These are phyloP conservation scores for Perdita meconis DNA, from an alignment of 2,888 invertebrate species.

Conservation along the genomic window DNA sequence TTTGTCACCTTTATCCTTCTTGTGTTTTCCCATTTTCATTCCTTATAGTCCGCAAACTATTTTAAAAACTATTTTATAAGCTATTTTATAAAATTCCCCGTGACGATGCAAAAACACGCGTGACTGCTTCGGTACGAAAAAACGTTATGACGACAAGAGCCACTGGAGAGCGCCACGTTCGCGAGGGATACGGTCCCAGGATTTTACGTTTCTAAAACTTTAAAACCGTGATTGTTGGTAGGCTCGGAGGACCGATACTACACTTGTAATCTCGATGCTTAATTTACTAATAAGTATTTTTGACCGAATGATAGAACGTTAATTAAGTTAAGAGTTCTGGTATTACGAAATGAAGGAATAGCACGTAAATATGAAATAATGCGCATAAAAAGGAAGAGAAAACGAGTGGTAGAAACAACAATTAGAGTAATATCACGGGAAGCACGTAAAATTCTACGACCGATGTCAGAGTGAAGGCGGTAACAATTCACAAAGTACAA, in stretches of 20 bases:
- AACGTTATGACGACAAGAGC: too few species aligned
- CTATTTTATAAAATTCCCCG: too few species aligned
- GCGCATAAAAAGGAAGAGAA: too few species aligned
- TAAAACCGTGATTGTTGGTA: background rate
- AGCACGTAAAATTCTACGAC: slow-evolving; percentile 2
- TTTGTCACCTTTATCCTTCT: background rate
- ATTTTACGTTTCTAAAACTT: background rate
- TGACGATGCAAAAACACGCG: too few species aligned
- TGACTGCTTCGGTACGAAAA: slow-evolving; percentile 4
- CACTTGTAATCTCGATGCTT: slow-evolving; percentile 4
- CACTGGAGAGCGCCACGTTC: background rate
- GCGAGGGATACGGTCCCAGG: background rate
- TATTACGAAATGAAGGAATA: too few species aligned
- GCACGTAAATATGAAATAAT: too few species aligned
- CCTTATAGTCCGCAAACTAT: too few species aligned
- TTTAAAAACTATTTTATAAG: too few species aligned
- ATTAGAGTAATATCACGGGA: background rate
- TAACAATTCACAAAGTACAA: slow-evolving; percentile 31
- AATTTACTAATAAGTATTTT: background rate
- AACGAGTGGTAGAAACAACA: background rate
- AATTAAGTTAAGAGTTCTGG: too few species aligned
- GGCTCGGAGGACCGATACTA: background rate
- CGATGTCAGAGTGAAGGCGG: background rate
- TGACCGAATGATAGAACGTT: too few species aligned
- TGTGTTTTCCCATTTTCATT: background rate